phyloP scores from a whole-genome alignment of 2,797 vertebrate species.

The Prunella strophiata region DNA sequence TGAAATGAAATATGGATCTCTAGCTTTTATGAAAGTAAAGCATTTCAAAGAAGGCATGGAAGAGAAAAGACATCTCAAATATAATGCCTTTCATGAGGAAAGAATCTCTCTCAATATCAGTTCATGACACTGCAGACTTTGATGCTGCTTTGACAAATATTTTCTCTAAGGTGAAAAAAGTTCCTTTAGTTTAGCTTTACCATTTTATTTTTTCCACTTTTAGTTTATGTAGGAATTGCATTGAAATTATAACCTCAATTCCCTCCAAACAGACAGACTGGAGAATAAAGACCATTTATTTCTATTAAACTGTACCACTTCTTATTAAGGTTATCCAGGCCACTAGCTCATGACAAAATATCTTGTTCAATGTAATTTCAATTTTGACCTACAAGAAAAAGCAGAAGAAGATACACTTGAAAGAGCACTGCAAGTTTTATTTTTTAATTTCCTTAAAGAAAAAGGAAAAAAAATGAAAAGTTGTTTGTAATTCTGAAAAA shows the following conservation, averaged over 20 bases:
- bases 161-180: conserved; percentile 41
- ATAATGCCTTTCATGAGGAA: neutral
- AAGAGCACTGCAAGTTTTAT: neutral
- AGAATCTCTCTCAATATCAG: neutral
- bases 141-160: conserved; percentile 51
- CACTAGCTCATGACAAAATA: neutral
- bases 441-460: neutral
- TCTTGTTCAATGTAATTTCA: neutral
- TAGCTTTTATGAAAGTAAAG: conserved; percentile 19
- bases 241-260: neutral
- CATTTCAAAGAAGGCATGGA: conserved; percentile 11
- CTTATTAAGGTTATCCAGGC: neutral
- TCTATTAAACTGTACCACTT: conserved; percentile 12
- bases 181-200: neutral
- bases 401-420: neutral
- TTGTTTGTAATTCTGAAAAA: neutral
- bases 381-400: conserved; percentile 4
- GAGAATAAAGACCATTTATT: neutral
- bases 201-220: neutral
- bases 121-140: conserved; percentile 41
- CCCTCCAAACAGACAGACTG: neutral
- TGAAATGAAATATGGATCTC: conserved; percentile 1
- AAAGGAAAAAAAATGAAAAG: rapidly evolving
- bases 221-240: neutral
- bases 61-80: conserved; percentile 36